Conservation (phyloP, 35 echinoderm and acorn worm species). For the Apostichopus japonicus region DNA sequence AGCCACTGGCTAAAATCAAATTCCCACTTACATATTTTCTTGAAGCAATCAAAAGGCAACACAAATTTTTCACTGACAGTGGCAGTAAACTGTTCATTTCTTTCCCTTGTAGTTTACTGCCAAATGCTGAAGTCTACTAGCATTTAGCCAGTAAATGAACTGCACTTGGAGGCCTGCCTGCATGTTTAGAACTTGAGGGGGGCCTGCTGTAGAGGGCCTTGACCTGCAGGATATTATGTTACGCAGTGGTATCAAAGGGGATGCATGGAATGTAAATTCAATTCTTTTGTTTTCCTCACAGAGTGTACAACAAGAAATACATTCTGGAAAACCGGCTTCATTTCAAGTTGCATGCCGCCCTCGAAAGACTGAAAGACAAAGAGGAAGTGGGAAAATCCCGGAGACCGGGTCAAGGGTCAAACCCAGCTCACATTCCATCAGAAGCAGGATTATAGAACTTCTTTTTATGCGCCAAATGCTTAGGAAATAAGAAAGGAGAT, state of each 20-base stretch:
- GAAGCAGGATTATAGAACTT: neutral
- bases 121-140: too few species aligned
- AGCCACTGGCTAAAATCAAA: too few species aligned
- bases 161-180: too few species aligned
- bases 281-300: neutral
- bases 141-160: too few species aligned
- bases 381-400: neutral
- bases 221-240: too few species aligned
- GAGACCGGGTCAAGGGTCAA: neutral
- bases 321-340: constrained; percentile 88
- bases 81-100: too few species aligned
- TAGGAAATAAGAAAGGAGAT: neutral
- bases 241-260: neutral
- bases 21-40: too few species aligned
- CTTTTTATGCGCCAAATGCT: neutral
- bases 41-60: too few species aligned
- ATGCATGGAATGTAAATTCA: neutral
- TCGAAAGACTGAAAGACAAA: constrained; percentile 73
- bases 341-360: constrained; percentile 86
- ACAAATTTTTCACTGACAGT: too few species aligned
- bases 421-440: constrained; percentile 2
- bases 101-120: too few species aligned
- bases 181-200: too few species aligned
- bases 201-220: too few species aligned
- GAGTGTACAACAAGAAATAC: constrained; percentile 85